phyloP scores from a whole-genome alignment of 2,113 vertebrate species.

The Neodon shergylaensis region DNA sequence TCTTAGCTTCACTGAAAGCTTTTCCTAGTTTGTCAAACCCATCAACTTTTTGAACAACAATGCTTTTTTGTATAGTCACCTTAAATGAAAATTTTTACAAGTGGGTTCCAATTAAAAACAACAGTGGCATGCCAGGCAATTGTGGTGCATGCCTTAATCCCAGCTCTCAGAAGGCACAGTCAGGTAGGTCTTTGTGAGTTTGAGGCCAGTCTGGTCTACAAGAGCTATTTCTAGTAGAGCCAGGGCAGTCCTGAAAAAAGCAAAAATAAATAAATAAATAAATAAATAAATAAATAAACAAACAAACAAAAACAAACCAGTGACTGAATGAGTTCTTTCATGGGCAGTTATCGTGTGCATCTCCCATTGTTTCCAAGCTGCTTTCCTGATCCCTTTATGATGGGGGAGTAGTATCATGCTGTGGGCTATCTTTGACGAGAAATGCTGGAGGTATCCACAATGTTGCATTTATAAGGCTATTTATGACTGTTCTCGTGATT shows the following conservation, averaged over 20 bases:
- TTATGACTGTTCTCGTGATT: neutral
- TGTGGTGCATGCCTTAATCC: no score
- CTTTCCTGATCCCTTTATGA: slow-evolving; percentile 43
- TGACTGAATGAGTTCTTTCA: neutral
- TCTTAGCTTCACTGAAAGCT: slow-evolving; percentile 20
- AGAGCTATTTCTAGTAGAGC: no score
- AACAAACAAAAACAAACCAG: no score
- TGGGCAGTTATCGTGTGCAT: neutral
- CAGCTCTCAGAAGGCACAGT: no score
- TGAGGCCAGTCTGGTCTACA: no score
- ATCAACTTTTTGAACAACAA: neutral
- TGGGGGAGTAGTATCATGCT: neutral
- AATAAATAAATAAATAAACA: no score
- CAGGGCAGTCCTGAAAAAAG: no score
- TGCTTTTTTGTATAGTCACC: neutral
- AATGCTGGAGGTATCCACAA: neutral
- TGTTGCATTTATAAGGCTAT: neutral
- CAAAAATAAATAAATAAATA: no score
- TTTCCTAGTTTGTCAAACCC: neutral
- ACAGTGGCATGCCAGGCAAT: neutral
- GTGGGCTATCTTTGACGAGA: neutral
- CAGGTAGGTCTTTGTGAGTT: no score
- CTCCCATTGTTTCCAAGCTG: neutral
- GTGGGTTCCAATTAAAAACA: neutral
- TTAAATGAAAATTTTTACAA: slow-evolving; percentile 4